A percentile compares a stretch with the other conserved stretches of the same genome.
These are phyloP conservation scores for Sebastiscus tertius DNA, from an alignment of 2,797 vertebrate genomes.

Conservation along the genomic window DNA sequence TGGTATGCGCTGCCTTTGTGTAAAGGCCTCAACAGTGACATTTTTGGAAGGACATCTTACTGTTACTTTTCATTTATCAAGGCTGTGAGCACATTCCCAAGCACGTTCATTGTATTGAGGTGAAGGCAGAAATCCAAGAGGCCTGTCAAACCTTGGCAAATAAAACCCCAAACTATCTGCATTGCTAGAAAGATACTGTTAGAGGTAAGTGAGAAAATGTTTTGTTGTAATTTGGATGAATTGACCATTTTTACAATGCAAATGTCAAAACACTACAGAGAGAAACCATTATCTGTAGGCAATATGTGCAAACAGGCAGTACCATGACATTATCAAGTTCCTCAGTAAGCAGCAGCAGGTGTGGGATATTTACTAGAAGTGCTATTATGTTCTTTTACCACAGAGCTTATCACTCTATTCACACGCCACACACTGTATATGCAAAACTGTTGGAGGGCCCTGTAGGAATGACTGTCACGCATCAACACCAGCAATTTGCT, in stretches of 20 bases:
- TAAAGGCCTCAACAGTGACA: too few species aligned
- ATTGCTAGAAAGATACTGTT: not conserved
- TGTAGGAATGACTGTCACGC: slow-evolving; percentile 13
- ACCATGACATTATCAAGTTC: not conserved
- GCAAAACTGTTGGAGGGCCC: not conserved
- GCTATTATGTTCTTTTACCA: not conserved
- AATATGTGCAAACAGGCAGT: not conserved
- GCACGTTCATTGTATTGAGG: not conserved
- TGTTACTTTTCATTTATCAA: not conserved
- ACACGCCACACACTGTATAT: not conserved
- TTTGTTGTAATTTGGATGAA: not conserved
- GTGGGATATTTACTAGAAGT: not conserved
- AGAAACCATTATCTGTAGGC: not conserved
- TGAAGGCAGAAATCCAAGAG: not conserved
- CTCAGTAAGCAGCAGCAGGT: not conserved
- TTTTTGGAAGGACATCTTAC: not conserved
- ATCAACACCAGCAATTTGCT: not conserved
- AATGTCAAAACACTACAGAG: not conserved
- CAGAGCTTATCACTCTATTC: not conserved
- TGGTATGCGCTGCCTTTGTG: too few species aligned
- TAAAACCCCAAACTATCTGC: not conserved
- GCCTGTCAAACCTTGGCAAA: not conserved
- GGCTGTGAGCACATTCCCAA: not conserved
- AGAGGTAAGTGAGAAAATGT: not conserved
- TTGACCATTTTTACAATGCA: not conserved